Conservation (phyloP, 2,797 vertebrate genomes). For the Rhinichthys osculus region DNA sequence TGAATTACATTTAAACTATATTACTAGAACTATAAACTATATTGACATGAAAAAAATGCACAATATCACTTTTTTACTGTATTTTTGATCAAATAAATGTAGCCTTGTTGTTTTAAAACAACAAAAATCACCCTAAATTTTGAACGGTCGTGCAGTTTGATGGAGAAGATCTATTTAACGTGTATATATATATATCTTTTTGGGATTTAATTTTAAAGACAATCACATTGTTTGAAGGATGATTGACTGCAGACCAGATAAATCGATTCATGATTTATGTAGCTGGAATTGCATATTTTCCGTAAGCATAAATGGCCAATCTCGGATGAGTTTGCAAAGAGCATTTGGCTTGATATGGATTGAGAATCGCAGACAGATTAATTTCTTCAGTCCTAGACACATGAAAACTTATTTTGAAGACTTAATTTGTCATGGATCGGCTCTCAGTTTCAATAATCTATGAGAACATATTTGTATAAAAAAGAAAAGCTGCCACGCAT, state of each 20-base stretch:
- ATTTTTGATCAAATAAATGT: neutral
- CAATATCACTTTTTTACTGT: neutral
- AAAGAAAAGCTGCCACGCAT: neutral
- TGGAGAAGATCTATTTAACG: neutral
- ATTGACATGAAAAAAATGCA: neutral
- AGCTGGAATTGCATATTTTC: neutral
- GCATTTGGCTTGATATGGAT: neutral
- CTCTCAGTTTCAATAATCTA: slow-evolving; percentile 3
- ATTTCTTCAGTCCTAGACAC: neutral
- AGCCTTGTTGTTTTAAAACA: neutral
- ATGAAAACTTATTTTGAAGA: neutral
- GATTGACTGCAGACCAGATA: neutral
- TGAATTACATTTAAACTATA: neutral
- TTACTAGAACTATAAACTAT: neutral
- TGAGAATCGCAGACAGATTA: neutral
- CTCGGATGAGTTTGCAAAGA: too few species aligned
- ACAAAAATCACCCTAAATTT: neutral
- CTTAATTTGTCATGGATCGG: neutral
- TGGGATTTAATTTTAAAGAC: neutral
- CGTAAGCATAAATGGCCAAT: neutral
- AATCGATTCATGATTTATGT: neutral
- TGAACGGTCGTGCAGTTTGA: neutral
- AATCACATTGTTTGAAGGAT: neutral
- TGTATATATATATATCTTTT: neutral
- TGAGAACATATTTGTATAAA: neutral